Base-by-base conservation (phyloP, 2,888 invertebrate genomes). In the Microctonus aethiopoides region DNA sequence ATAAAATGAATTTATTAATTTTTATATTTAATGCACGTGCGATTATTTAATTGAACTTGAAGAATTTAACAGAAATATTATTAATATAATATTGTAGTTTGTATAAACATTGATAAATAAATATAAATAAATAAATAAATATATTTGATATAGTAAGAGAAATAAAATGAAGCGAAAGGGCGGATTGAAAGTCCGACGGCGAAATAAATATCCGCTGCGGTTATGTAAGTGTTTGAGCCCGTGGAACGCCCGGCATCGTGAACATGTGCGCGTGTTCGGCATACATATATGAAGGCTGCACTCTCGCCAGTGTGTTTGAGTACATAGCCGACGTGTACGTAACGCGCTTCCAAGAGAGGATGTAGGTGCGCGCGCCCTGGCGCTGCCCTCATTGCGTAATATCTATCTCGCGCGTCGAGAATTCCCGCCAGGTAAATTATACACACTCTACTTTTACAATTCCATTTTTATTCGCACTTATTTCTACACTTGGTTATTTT, bases 191-290 rank as follows among this genome's bases (percentile, higher is more conserved):
- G 62, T 61, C 41, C 39, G 41, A 61, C 41, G 41, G 41, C n/a
- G 39, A 39, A n/a, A 7, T 5, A 29, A 46, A 62, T 62, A 62
- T 62, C 16, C 39, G 46, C 16, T 16, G 64, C 36, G 56, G 39
- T 68, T 68, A 68, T 57, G 63, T 68, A 68, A 68, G 63, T 16
- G 16, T 46, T 46, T 46, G 46, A 68, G 62, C 56, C 57, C 41
- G 41, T 63, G 57, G 46, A 57, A 56, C 62, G 62, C 54, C 51
- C 61, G 54, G 61, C 67, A 70, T 72, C 64, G 70, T 29, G 73
- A 64, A 63, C 72, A 52, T 51, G 41, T 36, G 34, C 63, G 46
- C 69, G 67, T 75, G 73, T 74, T 72, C 70, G 69, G 70, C 72
- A 71, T 65, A 64, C 72, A 71, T 65, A 64, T 65, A 60, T 7